Base-by-base conservation (phyloP, 2,113 vertebrate species). In the Alethe diademata region DNA sequence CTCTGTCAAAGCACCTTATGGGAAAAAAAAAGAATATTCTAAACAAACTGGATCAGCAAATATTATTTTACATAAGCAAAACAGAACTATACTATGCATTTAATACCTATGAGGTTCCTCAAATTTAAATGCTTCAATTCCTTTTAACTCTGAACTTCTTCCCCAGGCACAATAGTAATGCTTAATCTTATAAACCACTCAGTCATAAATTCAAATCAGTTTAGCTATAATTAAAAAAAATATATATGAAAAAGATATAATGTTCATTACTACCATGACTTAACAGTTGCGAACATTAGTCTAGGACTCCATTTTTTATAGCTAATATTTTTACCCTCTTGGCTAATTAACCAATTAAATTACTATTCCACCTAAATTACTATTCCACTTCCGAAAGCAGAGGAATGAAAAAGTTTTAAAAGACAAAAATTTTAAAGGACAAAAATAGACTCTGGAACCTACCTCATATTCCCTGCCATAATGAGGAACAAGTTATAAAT, bases 401-500 rank as follows among this genome's bases (percentile, higher is more conserved):
- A 86, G 28, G 22, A 78, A 80, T 67, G 26, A 64, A 88, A 72
- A 75, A 26, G 4, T 43, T 62, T 45, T 45, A 45, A 45, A 45
- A 45, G 43, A 45, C 19, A 45, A 45, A 45, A 45, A 45, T 19
- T 5, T 45, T 45, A 45, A 45, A 45, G 11, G 25, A 92, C 36
- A 89, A 64, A 81, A 93, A 93, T 24, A 56, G 72, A 53, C 92
- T 86, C 79, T 42, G 47, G 43, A 42, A 95, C 99, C 97, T 98
- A 99, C 99, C 98, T 98, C 99, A 99, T 99, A 97, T 97, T 98
- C 60, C 98, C 99, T 84, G 98, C 98, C 98, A 99, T 99, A 78
- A 99, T 98, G 94, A 99, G 98, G 94, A 98, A 97, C 38, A 99
- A 98, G 97, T 99, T 99, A 97, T 99, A 99, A 93, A 99, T 98